Conservation (phyloP, 2,888 invertebrate species). For the Lathronympha strigana region DNA sequence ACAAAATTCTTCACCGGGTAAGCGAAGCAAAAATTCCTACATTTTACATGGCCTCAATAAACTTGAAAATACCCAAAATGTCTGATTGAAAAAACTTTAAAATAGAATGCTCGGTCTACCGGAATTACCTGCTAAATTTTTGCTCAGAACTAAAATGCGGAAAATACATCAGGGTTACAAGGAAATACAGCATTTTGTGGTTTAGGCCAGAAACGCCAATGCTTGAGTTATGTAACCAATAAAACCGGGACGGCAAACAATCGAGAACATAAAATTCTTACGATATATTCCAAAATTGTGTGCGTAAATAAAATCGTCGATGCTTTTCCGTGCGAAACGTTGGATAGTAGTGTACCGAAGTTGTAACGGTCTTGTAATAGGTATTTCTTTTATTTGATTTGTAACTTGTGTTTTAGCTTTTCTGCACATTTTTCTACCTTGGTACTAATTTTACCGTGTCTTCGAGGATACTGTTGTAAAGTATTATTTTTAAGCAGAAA, state of each 20-base stretch:
- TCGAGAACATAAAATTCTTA: constrained; percentile 35
- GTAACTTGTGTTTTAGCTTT: constrained; percentile 3
- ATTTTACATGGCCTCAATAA: background rate
- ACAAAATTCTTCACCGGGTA: background rate
- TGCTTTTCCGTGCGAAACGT: constrained; percentile 3
- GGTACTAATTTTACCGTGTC: background rate
- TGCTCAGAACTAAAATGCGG: background rate
- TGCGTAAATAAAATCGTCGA: constrained; percentile 31
- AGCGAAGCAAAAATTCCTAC: constrained; percentile 9
- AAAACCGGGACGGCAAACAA: constrained; percentile 38
- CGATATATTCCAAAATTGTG: constrained; percentile 34
- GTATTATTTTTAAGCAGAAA: background rate
- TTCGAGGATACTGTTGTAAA: no score
- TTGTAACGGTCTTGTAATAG: background rate
- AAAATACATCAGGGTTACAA: background rate
- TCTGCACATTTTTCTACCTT: background rate
- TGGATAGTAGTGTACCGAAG: background rate
- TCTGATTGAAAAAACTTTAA: background rate
- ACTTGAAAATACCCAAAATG: constrained; percentile 8
- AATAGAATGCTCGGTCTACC: constrained; percentile 6
- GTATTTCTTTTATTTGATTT: constrained; percentile 5
- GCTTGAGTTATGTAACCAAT: constrained; percentile 32
- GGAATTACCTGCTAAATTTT: background rate
- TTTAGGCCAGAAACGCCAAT: background rate
- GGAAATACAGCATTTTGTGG: background rate